Conservation (phyloP, 2,888 invertebrate genomes). For the Aphidoletes aphidimyza region DNA sequence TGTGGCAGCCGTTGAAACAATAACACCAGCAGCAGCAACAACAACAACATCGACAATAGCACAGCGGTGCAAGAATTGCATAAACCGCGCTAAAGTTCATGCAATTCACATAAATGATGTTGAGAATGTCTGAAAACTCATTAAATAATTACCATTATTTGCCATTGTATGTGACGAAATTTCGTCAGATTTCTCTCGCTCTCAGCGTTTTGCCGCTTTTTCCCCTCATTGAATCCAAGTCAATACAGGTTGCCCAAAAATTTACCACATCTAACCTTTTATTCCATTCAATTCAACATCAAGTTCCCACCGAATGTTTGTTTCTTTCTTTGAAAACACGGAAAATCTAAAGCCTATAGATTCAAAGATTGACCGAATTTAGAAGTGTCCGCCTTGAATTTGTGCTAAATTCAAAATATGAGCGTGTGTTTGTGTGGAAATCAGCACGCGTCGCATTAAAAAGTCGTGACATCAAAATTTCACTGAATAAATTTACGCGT, state of each 20-base stretch:
- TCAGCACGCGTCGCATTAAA: background rate
- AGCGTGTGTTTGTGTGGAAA: background rate
- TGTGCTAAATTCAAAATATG: background rate
- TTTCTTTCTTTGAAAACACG: too few species aligned
- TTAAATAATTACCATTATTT: conserved; percentile 24
- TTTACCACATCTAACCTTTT: too few species aligned
- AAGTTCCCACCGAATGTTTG: too few species aligned
- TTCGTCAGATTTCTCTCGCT: background rate
- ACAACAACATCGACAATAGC: too few species aligned
- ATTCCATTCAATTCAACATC: too few species aligned
- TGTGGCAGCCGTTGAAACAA: background rate
- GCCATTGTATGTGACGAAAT: conserved; percentile 36
- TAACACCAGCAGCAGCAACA: too few species aligned
- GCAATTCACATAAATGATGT: conserved; percentile 36
- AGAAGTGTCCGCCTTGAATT: background rate
- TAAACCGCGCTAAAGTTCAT: conserved; percentile 15
- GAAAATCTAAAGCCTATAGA: too few species aligned
- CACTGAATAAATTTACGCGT: background rate
- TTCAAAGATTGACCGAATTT: background rate
- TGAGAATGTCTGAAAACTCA: conserved; percentile 39
- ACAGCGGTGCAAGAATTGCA: background rate
- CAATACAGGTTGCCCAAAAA: background rate
- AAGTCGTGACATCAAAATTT: background rate
- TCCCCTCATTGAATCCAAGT: too few species aligned
- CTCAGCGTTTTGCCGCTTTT: too few species aligned